Evolutionary conservation across 2,888 invertebrate species (phyloP).

Genomic region (Arge pagana): DNA sequence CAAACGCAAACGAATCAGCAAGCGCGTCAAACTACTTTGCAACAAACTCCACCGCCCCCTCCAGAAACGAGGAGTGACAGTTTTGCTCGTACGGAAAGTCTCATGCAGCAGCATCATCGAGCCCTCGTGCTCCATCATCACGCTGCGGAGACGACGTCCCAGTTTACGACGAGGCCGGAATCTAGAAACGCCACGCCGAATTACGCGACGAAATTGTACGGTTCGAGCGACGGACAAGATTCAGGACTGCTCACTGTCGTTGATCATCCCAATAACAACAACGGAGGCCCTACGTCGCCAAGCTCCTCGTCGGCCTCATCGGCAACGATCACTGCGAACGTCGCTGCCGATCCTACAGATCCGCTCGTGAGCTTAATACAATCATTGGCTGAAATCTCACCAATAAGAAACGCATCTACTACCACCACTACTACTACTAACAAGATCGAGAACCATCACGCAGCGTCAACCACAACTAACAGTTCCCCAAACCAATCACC

Average conservation of each 20-base stretch:
- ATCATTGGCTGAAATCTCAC: constrained; percentile 51
- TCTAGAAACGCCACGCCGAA: constrained; percentile 33
- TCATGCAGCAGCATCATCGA: constrained; percentile 45
- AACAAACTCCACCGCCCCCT: constrained; percentile 42
- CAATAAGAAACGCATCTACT: constrained; percentile 38
- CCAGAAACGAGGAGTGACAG: constrained; percentile 53
- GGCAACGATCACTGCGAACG: constrained; percentile 50
- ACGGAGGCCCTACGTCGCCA: neutral
- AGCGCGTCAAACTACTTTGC: too few species aligned
- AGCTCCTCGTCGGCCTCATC: constrained; percentile 34
- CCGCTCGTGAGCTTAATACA: constrained; percentile 53
- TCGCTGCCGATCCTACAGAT: constrained; percentile 37
- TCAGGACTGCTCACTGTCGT: constrained; percentile 1
- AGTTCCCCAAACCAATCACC: constrained; percentile 54
- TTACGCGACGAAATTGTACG: too few species aligned
- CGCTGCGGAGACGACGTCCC: neutral
- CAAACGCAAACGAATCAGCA: too few species aligned
- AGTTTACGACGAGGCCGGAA: constrained; percentile 30
- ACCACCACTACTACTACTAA: constrained; percentile 44
- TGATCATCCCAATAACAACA: constrained; percentile 3
- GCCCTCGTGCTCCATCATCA: neutral
- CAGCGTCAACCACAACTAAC: constrained; percentile 41
- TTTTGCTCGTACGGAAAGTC: constrained; percentile 47
- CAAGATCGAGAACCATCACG: constrained; percentile 36
- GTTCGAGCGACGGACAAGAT: too few species aligned